These are phyloP conservation scores for Melanotus villosus DNA, from an alignment of 2,888 invertebrate species.

Conservation along the genomic window DNA sequence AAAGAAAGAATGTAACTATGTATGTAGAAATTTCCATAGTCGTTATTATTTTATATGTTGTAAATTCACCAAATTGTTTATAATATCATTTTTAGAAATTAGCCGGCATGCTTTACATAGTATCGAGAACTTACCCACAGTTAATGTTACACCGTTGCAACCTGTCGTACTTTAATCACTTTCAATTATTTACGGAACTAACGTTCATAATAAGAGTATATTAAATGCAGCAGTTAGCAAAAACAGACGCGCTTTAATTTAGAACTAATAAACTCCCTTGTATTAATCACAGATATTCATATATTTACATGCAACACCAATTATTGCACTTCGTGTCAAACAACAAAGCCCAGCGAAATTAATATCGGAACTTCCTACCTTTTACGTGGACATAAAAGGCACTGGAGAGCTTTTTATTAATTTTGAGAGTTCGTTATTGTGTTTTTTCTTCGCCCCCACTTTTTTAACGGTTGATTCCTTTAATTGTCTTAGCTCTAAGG, in stretches of 20 bases:
- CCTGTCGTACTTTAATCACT: no score
- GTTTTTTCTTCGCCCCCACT: slow-evolving; percentile 54
- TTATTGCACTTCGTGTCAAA: not conserved
- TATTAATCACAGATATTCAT: no score
- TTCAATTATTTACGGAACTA: no score
- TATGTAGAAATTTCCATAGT: no score
- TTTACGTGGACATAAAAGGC: not conserved
- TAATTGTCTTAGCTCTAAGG: slow-evolving; percentile 31
- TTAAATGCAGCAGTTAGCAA: not conserved
- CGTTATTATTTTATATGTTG: no score
- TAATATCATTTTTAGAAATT: no score
- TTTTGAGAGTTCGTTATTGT: slow-evolving; percentile 33
- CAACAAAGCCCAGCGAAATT: not conserved
- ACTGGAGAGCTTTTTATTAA: slow-evolving; percentile 24
- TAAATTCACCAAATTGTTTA: no score
- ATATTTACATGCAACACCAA: no score
- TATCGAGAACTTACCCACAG: no score
- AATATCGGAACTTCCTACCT: not conserved
- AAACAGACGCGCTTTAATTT: not conserved
- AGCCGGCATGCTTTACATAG: no score
- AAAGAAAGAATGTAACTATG: no score
- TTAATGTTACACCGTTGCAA: no score
- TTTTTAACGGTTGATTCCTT: slow-evolving; percentile 59
- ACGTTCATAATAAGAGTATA: not conserved
- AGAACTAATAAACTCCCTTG: not conserved